Percentiles rank a stretch among this genome's conserved stretches.
phyloP scores from a whole-genome alignment of 2,888 invertebrate genomes.

The Nowickia ferox region DNA sequence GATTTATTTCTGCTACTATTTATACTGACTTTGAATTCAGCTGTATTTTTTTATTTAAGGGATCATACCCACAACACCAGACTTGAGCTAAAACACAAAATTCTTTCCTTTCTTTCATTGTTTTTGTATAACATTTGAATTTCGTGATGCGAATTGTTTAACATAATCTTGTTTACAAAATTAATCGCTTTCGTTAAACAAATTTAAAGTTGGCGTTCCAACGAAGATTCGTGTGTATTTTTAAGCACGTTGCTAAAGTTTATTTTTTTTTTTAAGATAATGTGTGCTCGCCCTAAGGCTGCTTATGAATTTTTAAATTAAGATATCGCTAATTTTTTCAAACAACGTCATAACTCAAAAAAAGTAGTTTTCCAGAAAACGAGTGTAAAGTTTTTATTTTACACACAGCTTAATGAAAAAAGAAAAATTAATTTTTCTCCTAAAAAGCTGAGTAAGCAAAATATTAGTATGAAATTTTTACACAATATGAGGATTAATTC shows the following conservation, averaged over 20 bases:
- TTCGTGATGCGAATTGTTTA: slow-evolving; percentile 58
- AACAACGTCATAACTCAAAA: too few relatives aligned
- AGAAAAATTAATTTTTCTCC: too few relatives aligned
- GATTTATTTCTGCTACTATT: slow-evolving; percentile 61
- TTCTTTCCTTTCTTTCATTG: slow-evolving; percentile 3
- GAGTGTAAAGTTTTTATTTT: too few relatives aligned
- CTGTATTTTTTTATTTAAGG: slow-evolving; percentile 26
- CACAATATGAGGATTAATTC: too few relatives aligned
- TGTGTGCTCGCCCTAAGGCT: too few relatives aligned
- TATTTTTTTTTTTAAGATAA: too few relatives aligned
- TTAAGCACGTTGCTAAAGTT: too few relatives aligned
- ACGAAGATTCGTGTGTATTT: not conserved
- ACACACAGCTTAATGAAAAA: too few relatives aligned
- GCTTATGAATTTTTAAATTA: not conserved
- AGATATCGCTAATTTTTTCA: not conserved
- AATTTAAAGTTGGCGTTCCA: not conserved
- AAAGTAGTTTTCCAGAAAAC: too few relatives aligned
- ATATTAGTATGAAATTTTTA: too few relatives aligned
- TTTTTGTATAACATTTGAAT: slow-evolving; percentile 27
- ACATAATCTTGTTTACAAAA: slow-evolving; percentile 36
- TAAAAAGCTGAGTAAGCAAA: too few relatives aligned
- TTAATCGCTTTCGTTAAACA: not conserved
- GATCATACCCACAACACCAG: slow-evolving; percentile 61
- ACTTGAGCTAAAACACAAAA: not conserved
- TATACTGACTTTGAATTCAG: slow-evolving; percentile 55